phyloP scores from a whole-genome alignment of 2,888 invertebrate species.

The Corbicula japonica region DNA sequence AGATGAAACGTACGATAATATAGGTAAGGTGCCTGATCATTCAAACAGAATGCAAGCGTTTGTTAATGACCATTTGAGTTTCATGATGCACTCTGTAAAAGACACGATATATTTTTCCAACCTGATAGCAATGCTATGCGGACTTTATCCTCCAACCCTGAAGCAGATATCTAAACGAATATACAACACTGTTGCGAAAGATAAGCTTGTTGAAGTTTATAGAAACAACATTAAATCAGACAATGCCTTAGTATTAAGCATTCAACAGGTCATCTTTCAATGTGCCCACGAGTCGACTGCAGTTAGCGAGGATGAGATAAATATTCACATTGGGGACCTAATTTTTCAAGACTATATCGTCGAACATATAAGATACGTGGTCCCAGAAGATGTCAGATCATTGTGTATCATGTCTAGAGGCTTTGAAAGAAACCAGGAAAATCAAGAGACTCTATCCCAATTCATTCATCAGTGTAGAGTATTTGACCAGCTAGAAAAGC shows the following conservation, averaged over 20 bases:
- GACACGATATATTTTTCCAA: not conserved
- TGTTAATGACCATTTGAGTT: not conserved
- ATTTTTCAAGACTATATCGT: not conserved
- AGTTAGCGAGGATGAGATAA: not conserved
- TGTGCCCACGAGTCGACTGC: conserved; percentile 13
- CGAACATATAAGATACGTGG: not conserved
- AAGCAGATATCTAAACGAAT: conserved; percentile 1
- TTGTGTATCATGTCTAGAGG: conserved; percentile 1
- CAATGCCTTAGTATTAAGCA: not conserved
- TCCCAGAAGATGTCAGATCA: not conserved
- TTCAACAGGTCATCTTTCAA: not conserved
- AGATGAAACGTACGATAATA: conserved; percentile 8
- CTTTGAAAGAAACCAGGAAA: not conserved
- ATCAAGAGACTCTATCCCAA: not conserved
- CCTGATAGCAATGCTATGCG: not conserved
- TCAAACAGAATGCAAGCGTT: conserved; percentile 4
- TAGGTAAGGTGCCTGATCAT: conserved; percentile 2
- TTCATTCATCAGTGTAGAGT: conserved; percentile 5
- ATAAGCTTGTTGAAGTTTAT: not conserved
- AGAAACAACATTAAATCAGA: not conserved
- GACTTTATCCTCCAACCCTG: conserved; percentile 5
- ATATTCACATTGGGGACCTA: conserved; percentile 2
- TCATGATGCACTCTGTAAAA: not conserved
- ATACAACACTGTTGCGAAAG: not conserved
- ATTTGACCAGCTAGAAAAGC: conserved; percentile 8